Percentiles rank a stretch among this genome's conserved stretches.
Evolutionary conservation across 2,113 vertebrate species (phyloP).

Genomic region (Zapus hudsonius): DNA sequence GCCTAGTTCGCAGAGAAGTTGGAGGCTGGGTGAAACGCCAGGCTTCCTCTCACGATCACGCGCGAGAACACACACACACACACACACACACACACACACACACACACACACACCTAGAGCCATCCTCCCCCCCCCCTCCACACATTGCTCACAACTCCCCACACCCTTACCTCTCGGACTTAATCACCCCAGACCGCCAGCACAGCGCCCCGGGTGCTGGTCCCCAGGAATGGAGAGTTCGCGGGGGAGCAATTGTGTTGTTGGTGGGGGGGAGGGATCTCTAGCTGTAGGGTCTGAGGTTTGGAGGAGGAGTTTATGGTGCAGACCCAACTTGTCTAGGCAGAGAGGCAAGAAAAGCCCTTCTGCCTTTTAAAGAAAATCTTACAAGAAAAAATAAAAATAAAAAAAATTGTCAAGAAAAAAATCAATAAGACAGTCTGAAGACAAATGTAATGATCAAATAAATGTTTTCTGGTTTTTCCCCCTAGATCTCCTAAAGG

Average conservation of each 20-base stretch:
- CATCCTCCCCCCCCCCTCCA: background rate
- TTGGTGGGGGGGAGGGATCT: conserved; percentile 1
- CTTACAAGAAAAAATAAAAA: background rate
- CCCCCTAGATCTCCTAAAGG: background rate
- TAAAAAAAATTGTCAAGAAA: background rate
- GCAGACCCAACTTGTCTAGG: background rate
- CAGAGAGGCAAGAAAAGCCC: background rate
- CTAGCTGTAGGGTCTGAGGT: conserved; percentile 28
- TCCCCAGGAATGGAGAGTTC: background rate
- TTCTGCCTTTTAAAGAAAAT: background rate
- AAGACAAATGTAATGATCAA: conserved; percentile 39
- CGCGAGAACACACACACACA: no score
- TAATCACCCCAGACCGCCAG: conserved; percentile 11
- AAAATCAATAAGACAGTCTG: conserved; percentile 6
- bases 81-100: no score
- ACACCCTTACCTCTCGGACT: background rate
- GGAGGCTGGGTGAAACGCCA: background rate
- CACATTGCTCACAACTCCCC: background rate
- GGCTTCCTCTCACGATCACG: no score
- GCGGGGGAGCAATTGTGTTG: background rate
- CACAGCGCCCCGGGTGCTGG: background rate
- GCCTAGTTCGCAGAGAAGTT: conserved; percentile 41
- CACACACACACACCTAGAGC: background rate
- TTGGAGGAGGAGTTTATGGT: conserved; percentile 58
- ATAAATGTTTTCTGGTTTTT: conserved; percentile 29